phyloP scores from a whole-genome alignment of 1,140 invertebrate genomes.

The Manduca sexta region DNA sequence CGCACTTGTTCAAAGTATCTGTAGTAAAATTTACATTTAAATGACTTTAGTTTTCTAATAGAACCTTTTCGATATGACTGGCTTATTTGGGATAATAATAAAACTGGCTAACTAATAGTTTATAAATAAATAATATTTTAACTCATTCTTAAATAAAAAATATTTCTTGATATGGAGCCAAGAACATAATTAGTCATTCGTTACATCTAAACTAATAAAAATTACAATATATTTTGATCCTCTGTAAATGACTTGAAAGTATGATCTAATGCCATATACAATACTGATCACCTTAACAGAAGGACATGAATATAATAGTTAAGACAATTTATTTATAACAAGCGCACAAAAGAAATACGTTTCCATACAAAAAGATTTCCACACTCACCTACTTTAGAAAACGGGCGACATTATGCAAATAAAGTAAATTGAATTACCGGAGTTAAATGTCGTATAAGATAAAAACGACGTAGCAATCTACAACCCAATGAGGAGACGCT shows the following conservation, averaged over 20 bases:
- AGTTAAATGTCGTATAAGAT: conserved; percentile 73
- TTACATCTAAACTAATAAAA: neutral
- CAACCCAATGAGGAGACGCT: conserved; percentile 65
- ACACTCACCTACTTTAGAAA: conserved; percentile 65
- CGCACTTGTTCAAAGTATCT: too few species aligned
- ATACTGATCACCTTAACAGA: neutral
- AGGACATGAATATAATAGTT: neutral
- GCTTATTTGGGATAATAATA: too few species aligned
- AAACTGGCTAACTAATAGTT: too few species aligned
- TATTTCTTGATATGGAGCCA: too few species aligned
- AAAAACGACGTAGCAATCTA: conserved; percentile 71
- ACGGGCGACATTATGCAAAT: conserved; percentile 68
- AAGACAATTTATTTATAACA: neutral
- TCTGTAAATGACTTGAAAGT: too few species aligned
- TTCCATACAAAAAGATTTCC: conserved; percentile 43
- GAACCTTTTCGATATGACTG: too few species aligned
- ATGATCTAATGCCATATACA: neutral
- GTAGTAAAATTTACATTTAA: too few species aligned
- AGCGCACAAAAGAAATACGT: conserved; percentile 7
- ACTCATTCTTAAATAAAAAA: too few species aligned
- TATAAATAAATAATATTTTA: too few species aligned
- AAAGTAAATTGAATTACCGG: conserved; percentile 71
- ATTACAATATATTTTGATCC: too few species aligned
- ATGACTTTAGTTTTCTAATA: too few species aligned
- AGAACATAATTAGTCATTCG: too few species aligned